phyloP scores from a whole-genome alignment of 2,797 vertebrate genomes.

The Thaleichthys pacificus region DNA sequence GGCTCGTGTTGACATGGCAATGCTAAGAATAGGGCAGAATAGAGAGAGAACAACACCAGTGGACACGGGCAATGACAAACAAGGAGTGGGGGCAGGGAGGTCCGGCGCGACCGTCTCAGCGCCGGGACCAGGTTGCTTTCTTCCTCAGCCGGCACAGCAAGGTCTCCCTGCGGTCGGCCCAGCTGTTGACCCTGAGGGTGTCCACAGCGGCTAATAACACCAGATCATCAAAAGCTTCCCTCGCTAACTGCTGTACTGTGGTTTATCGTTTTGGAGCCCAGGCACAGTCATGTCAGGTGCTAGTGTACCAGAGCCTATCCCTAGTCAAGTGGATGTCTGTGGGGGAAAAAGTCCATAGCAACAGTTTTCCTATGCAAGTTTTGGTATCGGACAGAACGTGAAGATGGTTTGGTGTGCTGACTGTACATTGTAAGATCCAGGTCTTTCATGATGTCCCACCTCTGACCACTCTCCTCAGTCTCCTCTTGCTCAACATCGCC shows the following conservation, averaged over 20 bases:
- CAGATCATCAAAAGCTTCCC: constrained; percentile 32
- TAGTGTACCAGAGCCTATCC: no score
- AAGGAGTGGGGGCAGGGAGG: constrained; percentile 43
- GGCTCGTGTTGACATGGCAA: constrained; percentile 41
- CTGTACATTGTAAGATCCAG: background rate
- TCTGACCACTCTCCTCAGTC: constrained; percentile 2
- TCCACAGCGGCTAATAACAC: constrained; percentile 50
- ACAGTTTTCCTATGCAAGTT: no score
- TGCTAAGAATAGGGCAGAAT: constrained; percentile 55
- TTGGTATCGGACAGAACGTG: no score
- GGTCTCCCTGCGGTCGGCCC: constrained; percentile 62
- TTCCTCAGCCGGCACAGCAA: constrained; percentile 71
- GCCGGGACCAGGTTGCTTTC: constrained; percentile 53
- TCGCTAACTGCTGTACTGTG: constrained; percentile 13
- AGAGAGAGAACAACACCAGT: background rate
- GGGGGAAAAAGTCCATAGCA: no score
- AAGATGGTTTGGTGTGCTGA: no score
- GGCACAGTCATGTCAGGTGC: no score
- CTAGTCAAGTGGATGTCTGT: no score
- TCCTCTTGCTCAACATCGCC: background rate
- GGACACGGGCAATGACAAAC: constrained; percentile 56
- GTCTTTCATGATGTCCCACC: background rate
- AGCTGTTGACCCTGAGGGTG: constrained; percentile 57
- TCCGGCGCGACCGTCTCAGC: background rate
- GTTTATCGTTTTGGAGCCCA: no score